phyloP scores from a whole-genome alignment of 2,797 vertebrate species.

The Rhinichthys osculus region DNA sequence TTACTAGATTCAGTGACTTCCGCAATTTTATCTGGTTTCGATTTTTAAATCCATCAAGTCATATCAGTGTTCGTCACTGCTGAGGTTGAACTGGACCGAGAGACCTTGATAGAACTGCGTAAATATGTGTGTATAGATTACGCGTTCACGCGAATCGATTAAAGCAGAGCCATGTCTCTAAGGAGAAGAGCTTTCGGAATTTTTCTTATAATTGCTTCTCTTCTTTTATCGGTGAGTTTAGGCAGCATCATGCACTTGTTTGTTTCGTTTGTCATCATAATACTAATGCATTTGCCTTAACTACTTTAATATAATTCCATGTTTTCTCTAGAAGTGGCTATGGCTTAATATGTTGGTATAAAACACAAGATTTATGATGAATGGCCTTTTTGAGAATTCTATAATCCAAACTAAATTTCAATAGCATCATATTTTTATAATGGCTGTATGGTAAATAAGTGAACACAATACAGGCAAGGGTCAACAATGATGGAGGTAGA shows the following conservation, averaged over 20 bases:
- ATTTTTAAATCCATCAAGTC: background rate
- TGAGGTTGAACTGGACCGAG: background rate
- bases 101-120: background rate
- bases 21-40: background rate
- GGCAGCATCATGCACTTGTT: background rate
- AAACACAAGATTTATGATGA: background rate
- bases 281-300: background rate
- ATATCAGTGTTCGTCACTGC: background rate
- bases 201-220: background rate
- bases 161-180: background rate
- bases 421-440: background rate
- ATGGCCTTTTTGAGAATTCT: background rate
- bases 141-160: background rate
- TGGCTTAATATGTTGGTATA: background rate
- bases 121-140: background rate
- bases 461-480: background rate
- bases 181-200: background rate
- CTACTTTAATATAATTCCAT: background rate
- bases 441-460: background rate
- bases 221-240: conserved; percentile 35
- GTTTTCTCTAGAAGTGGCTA: background rate
- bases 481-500: background rate
- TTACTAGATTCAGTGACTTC: conserved; percentile 21
- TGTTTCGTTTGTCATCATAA: background rate
- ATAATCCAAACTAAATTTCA: background rate